Conservation (phyloP, 2,797 vertebrate genomes). For the Siniperca scherzeri region DNA sequence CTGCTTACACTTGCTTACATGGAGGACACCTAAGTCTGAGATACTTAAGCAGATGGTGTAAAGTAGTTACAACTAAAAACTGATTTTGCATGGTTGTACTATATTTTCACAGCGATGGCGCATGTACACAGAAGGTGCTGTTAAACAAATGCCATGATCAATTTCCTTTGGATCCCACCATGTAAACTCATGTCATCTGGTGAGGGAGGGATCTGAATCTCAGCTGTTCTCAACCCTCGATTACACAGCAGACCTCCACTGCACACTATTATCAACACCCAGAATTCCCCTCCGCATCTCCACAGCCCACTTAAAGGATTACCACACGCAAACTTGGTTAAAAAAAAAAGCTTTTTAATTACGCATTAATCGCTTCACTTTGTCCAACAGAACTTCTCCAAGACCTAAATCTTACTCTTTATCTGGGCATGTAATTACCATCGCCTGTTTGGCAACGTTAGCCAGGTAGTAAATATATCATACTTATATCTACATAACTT, state of each 20-base stretch:
- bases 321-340: conserved; percentile 54
- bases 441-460: conserved; percentile 51
- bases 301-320: conserved; percentile 73
- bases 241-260: conserved; percentile 66
- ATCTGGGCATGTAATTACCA: conserved; percentile 66
- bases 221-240: conserved; percentile 32
- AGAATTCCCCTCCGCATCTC: conserved; percentile 56
- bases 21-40: not conserved
- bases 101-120: conserved; percentile 12
- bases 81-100: not conserved
- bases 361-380: conserved; percentile 71
- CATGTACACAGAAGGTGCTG: conserved; percentile 11
- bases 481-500: conserved; percentile 56
- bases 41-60: not conserved
- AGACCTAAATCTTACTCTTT: conserved; percentile 68
- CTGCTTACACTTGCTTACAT: not conserved
- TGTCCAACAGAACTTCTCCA: conserved; percentile 65
- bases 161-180: conserved; percentile 40
- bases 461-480: conserved; percentile 70
- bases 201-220: conserved; percentile 40
- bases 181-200: conserved; percentile 56
- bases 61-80: not conserved
- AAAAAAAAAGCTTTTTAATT: conserved; percentile 74
- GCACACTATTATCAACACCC: conserved; percentile 54
- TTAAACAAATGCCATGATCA: conserved; percentile 45